Base-by-base conservation (phyloP, 2,888 invertebrate genomes). In the Spilosoma lubricipeda region DNA sequence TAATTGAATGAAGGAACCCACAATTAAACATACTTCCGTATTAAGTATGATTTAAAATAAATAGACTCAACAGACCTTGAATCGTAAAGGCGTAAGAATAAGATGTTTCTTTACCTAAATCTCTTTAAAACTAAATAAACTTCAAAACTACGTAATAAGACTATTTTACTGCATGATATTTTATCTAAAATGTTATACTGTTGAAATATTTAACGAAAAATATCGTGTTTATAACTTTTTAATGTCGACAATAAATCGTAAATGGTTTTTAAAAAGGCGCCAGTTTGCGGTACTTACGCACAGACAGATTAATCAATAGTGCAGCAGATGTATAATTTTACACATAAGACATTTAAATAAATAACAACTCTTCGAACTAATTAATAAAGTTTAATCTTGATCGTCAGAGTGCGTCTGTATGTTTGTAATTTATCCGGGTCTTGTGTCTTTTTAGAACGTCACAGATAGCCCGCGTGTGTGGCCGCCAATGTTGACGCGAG, bases 161-260 rank as follows among this genome's bases (percentile, higher is more conserved):
- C 30, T 73, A 36, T 52, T 52, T 52, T 52, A 52, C 52, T 33
- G 13, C 48, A 45, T 69, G 65, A 73, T 73, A 69, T 69, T 67
- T 69, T 69, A 73, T 69, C 63, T 36, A 30, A 11, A 65, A 13
- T 23, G 63, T 64, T 69, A 69, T 68, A 45, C 68, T 73, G 68
- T 64, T 64, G 42, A 66, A 67, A 67, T 67, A 72, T 67, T 59
- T 2, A 27, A 13, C 20, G 45, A 33, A 67, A 72, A 27, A 42
- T 42, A 42, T n/a, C 64, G 42, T 68, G 52, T 73, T 64, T 73
- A 64, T 27, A 73, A 27, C 30, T 45, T 42, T 42, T 42, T 42
- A 70, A 3, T 70, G 70, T 70, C 20, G 59, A 70, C n/a, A 59
- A 73, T 68, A 59, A 69, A 68, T 68, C n/a, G 20, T 70, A 45